Evolutionary conservation across 2,113 vertebrate species (phyloP).

Genomic region (Scomber scombrus): DNA sequence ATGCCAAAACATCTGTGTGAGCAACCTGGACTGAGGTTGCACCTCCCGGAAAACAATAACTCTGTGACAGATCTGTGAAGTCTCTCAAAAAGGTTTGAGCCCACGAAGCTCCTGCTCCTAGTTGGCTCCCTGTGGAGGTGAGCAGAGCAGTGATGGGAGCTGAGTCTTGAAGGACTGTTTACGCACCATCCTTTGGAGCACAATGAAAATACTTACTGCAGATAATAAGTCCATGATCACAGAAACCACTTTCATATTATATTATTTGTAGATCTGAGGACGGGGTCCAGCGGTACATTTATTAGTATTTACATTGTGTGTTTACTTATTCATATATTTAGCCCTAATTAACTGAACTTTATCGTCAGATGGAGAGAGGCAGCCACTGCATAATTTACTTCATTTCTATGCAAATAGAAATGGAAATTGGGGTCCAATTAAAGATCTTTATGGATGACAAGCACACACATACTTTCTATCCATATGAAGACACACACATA

Average conservation of each 20-base stretch:
- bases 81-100: no score
- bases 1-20: no score
- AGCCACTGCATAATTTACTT: slow-evolving; percentile 11
- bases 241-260: not conserved
- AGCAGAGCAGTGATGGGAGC: no score
- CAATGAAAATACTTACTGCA: no score
- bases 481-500: not conserved
- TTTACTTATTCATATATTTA: slow-evolving; percentile 18
- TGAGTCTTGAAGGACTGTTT: no score
- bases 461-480: not conserved
- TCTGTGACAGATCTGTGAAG: no score
- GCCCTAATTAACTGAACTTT: not conserved
- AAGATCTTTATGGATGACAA: slow-evolving; percentile 14
- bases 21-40: no score
- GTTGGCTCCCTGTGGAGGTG: no score
- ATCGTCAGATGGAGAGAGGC: not conserved
- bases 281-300: not conserved
- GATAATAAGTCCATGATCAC: no score
- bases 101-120: no score
- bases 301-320: slow-evolving; percentile 1
- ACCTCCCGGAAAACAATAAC: no score
- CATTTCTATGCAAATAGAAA: slow-evolving; percentile 23
- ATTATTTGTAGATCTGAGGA: not conserved
- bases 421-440: slow-evolving; percentile 16
- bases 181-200: no score